A percentile compares a stretch with the other conserved stretches of the same genome.
Conservation (phyloP, 53 echinoderm and acorn worm species). For the Echinometra lucunter region DNA sequence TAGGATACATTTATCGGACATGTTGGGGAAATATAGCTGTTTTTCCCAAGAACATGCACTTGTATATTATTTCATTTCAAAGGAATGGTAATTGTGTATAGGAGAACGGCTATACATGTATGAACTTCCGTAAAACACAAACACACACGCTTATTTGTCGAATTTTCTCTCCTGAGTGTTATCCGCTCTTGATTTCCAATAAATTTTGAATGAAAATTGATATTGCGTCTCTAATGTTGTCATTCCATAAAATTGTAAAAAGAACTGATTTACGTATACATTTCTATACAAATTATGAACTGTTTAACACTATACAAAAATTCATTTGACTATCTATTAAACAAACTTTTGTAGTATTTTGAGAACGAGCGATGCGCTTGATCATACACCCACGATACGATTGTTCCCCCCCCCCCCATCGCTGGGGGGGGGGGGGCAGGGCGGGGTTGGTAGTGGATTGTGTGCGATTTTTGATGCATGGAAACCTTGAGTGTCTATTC, state of each 20-base stretch:
- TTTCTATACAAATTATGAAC: too few relatives aligned
- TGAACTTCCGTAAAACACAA: background rate
- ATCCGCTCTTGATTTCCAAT: too few relatives aligned
- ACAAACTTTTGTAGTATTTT: background rate
- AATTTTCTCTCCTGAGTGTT: too few relatives aligned
- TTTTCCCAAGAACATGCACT: too few relatives aligned
- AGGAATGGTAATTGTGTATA: background rate
- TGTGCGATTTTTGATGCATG: background rate
- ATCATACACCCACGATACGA: background rate
- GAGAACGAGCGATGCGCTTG: background rate
- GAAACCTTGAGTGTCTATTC: background rate
- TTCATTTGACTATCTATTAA: background rate
- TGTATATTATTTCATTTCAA: background rate
- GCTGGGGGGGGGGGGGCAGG: background rate
- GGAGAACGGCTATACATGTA: background rate
- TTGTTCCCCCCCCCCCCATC: background rate
- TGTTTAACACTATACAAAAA: too few relatives aligned
- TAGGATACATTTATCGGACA: background rate
- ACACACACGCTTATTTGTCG: too few relatives aligned
- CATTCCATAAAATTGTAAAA: too few relatives aligned
- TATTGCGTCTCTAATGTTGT: too few relatives aligned
- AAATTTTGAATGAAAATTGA: too few relatives aligned
- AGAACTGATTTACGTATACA: too few relatives aligned
- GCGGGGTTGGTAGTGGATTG: background rate
- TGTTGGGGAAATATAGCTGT: background rate